Evolutionary conservation across 2,888 invertebrate genomes (phyloP), one percentile per base, ranked within the genome.

Genomic region (Petrolisthes cinctipes): DNA sequence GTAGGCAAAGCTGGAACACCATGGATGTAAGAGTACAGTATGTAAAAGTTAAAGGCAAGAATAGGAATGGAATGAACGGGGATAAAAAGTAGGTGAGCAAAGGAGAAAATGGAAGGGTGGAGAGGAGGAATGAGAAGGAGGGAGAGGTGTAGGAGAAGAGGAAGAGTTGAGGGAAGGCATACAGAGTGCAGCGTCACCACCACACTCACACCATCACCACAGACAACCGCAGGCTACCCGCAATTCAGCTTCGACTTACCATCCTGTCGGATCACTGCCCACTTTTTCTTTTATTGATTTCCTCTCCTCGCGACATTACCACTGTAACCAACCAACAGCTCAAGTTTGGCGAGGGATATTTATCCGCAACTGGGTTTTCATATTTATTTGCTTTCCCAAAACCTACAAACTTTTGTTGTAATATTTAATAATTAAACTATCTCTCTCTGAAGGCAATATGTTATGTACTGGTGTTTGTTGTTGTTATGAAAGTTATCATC

Each of bases 221-320:
- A 71, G 71, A n/a, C 71, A 71, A 71, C 71, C 71, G 71, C 71
- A n/a, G 71, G 71, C 71, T 14, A 71, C 71, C 71, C 20, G 20
- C 17, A 71, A 20, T 71, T 11, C 20, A 20, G 61, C 61, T 9
- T 9, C 61, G 61, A 11, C 17, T 61, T 61, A 11, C 11, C 17
- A 17, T 61, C 11, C 11, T 61, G 61, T 11, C 9, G 61, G 9
- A 17, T 61, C 17, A 17, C 61, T 61, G 11, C 17, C 61, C 61
- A 9, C 11, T 11, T 17, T 11, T 17, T 11, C 61, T 11, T 17
- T 61, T 17, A 61, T 17, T 61, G 11, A 61, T 17, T 11, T 17
- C 61, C 61, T 61, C 17, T 61, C 61, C 61, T 61, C 61, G 11
- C 61, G 9, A 11, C 61, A 9, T 61, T 61, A 61, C 9, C 61